Evolutionary conservation across 2,797 vertebrate species (phyloP), one percentile per base, ranked within the genome.

Genomic region (Paedocypris micromegethes): DNA sequence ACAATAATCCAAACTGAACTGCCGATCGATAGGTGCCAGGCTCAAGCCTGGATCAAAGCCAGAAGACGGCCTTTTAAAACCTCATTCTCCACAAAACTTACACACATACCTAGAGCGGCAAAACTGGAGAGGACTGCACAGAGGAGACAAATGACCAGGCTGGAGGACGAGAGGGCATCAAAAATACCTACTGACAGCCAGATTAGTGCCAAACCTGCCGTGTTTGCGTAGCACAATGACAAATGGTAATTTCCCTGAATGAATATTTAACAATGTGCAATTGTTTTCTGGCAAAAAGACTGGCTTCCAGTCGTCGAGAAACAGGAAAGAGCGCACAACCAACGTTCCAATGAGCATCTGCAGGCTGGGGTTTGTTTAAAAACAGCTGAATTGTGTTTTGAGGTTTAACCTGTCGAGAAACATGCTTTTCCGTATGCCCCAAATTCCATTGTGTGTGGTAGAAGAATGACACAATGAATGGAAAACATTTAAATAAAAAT

Each of bases 151-250:
- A 54, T 68, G 59, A 9, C 4, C 5, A 6, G 45, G 41, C 44
- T 50, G 41, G 42, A 5, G 8, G 47, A 64, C 51, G 39, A 47
- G 57, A 38, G 52, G 58, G 41, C 9, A 63, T n/a, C 39, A 70
- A 37, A 65, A 68, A 74, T 38, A 44, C 38, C 39, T 6, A 58
- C n/a, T 23, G n/a, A 1, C 23, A 58, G 55, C 4, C 53, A 69
- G 49, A 64, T 41, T 7, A 42, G 48, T 57, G 58, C 59, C 54
- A 57, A 56, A 63, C 71, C 51, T 65, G 67, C 64, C 70, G 73
- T 78, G 78, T 76, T 72, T 64, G 65, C 72, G 62, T 65, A 75
- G 73, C 72, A 63, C 61, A 75, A 80, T 72, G 69, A 76, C 64
- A 73, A 72, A 78, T 67, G 60, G 5, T 45, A 66, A 69, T 76